A percentile compares a stretch with the other conserved stretches of the same genome.
Conservation (phyloP, 2,888 invertebrate species). For the Cheilosia vernalis region DNA sequence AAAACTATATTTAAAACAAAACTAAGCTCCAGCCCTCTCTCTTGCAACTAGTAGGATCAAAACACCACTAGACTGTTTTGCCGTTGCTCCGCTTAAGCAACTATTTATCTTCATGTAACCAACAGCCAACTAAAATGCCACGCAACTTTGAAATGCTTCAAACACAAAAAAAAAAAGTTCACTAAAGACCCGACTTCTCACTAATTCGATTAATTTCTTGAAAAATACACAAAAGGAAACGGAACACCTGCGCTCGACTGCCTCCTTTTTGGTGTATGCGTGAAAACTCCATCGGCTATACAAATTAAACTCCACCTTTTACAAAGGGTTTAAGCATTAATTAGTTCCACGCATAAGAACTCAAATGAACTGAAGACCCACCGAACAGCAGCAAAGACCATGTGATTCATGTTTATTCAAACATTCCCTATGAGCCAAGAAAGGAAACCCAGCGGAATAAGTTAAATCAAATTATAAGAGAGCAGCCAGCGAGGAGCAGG, state of each 20-base stretch:
- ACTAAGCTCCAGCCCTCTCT: too few species aligned
- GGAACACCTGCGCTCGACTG: constrained; percentile 54
- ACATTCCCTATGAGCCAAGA: constrained; percentile 25
- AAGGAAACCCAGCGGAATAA: constrained; percentile 45
- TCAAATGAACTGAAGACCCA: constrained; percentile 15
- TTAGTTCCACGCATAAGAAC: constrained; percentile 69
- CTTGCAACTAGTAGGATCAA: too few species aligned
- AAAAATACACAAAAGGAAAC: constrained; percentile 33
- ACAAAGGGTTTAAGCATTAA: constrained; percentile 61
- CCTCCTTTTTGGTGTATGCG: constrained; percentile 32
- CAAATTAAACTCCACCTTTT: constrained; percentile 73
- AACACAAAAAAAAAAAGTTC: too few species aligned
- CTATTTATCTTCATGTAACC: too few species aligned
- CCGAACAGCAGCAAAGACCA: constrained; percentile 23
- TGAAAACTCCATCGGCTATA: constrained; percentile 62
- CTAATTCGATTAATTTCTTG: constrained; percentile 47
- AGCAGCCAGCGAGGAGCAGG: constrained; percentile 29
- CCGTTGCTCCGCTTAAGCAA: too few species aligned
- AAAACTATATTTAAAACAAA: too few species aligned
- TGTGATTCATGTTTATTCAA: constrained; percentile 72
- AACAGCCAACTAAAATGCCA: too few species aligned
- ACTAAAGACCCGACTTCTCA: constrained; percentile 4
- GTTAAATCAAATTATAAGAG: constrained; percentile 61
- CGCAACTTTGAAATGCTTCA: too few species aligned
- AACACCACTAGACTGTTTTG: too few species aligned